phyloP scores from a whole-genome alignment of 1,140 invertebrate genomes.

The Drosophila albomicans region DNA sequence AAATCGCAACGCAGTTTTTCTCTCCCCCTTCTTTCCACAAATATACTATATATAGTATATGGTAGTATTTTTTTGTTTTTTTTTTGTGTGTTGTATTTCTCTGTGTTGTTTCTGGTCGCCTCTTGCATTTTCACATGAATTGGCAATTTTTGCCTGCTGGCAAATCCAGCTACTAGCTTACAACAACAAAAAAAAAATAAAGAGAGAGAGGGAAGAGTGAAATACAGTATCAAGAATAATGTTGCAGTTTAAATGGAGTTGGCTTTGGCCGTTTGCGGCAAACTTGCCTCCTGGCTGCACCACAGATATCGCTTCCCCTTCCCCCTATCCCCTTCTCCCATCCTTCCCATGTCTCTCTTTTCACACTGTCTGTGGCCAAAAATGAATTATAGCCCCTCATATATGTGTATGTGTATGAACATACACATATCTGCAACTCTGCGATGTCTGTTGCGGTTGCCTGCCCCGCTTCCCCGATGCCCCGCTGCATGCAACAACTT shows the following conservation, averaged over 20 bases:
- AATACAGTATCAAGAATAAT: slow-evolving; percentile 43
- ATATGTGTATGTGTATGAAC: background rate
- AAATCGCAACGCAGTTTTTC: slow-evolving; percentile 47
- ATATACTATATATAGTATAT: too few species aligned
- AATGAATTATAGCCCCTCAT: slow-evolving; percentile 37
- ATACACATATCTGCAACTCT: background rate
- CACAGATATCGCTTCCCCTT: slow-evolving; percentile 33
- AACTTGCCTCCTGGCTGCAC: slow-evolving; percentile 43
- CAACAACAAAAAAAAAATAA: slow-evolving; percentile 14
- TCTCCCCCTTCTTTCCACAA: too few species aligned
- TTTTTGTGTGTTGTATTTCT: slow-evolving; percentile 8
- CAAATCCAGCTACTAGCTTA: slow-evolving; percentile 11
- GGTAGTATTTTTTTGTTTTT: slow-evolving; percentile 4
- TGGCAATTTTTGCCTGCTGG: slow-evolving; percentile 57
- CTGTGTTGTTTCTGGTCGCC: slow-evolving; percentile 1
- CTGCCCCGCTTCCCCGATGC: too few species aligned
- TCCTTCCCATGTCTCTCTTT: background rate
- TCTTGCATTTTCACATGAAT: slow-evolving; percentile 69
- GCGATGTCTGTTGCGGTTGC: slow-evolving; percentile 3
- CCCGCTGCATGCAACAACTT: slow-evolving; percentile 4
- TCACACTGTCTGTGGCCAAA: slow-evolving; percentile 3
- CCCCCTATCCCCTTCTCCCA: too few species aligned
- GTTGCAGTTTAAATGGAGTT: slow-evolving; percentile 48
- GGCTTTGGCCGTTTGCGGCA: slow-evolving; percentile 14
- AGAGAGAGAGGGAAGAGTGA: background rate